Percentiles rank a stretch among this genome's conserved stretches.
Conservation (phyloP, 2,113 vertebrate genomes). For the Ophiodon elongatus region DNA sequence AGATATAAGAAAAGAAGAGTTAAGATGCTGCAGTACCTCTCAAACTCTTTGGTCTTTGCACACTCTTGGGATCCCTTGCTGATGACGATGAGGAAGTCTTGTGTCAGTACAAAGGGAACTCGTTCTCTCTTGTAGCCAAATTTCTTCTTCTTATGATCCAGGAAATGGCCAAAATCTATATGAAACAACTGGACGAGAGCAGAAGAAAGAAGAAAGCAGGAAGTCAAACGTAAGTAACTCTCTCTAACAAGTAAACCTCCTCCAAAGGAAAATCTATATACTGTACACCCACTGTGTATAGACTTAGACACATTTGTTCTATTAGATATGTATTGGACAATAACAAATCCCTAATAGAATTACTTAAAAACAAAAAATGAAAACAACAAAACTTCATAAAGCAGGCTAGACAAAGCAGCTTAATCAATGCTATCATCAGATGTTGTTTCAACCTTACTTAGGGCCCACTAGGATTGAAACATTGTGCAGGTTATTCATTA, state of each 20-base stretch:
- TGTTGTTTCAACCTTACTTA: background rate
- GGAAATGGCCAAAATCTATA: slow-evolving; percentile 98
- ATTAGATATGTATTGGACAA: background rate
- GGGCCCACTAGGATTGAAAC: background rate
- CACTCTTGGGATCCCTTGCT: slow-evolving; percentile 98
- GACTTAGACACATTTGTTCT: background rate
- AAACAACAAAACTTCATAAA: background rate
- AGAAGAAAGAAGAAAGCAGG: slow-evolving; percentile 18
- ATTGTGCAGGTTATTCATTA: background rate
- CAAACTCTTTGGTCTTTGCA: slow-evolving; percentile 98
- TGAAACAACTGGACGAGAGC: slow-evolving; percentile 91
- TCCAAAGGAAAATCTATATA: background rate
- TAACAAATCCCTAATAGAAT: background rate
- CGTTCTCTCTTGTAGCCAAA: slow-evolving; percentile 99
- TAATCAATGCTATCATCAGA: background rate
- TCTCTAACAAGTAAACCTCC: background rate
- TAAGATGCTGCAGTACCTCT: slow-evolving; percentile 85
- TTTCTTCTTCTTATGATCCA: slow-evolving; percentile 99
- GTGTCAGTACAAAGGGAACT: slow-evolving; percentile 97
- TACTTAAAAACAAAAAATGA: background rate
- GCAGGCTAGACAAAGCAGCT: background rate
- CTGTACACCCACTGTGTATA: background rate
- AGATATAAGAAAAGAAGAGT: background rate
- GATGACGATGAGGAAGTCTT: slow-evolving; percentile 98
- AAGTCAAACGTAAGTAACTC: background rate